Evolutionary conservation across 2,113 vertebrate species (phyloP).

Genomic region (Ageneiosus marmoratus): DNA sequence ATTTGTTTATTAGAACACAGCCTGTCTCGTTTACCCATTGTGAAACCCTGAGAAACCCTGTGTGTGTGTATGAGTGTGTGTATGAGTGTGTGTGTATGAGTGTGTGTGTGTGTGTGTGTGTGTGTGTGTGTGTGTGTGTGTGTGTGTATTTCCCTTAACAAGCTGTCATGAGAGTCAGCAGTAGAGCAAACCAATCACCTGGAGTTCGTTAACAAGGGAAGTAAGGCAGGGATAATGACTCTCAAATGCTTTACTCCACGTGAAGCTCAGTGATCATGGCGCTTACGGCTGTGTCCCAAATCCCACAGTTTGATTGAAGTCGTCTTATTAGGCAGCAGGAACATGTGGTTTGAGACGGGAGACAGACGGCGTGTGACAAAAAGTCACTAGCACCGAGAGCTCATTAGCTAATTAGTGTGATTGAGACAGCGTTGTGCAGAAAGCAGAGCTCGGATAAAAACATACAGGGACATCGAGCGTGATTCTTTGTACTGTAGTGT

Average conservation of each 20-base stretch:
- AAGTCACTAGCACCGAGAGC: slow-evolving; percentile 1
- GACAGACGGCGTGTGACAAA: slow-evolving; percentile 16
- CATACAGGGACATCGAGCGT: neutral
- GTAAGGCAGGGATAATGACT: slow-evolving; percentile 36
- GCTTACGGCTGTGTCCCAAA: slow-evolving; percentile 16
- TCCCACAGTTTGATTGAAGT: slow-evolving; percentile 5
- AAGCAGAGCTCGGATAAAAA: neutral
- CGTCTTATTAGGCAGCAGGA: slow-evolving; percentile 9
- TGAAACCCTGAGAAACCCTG: neutral
- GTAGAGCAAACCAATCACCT: slow-evolving; percentile 46
- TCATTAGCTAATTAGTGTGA: slow-evolving; percentile 24
- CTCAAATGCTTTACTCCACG: neutral
- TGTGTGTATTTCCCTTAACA: slow-evolving; percentile 39
- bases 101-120: slow-evolving; percentile 34
- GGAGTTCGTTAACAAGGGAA: slow-evolving; percentile 23
- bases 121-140: slow-evolving; percentile 30
- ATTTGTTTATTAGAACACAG: neutral
- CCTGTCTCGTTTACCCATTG: neutral
- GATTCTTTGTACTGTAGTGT: neutral
- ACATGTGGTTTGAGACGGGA: slow-evolving; percentile 3
- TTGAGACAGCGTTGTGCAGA: neutral
- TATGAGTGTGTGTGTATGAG: slow-evolving; percentile 29
- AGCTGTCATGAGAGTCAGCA: slow-evolving; percentile 40
- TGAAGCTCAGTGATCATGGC: neutral
- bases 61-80: slow-evolving; percentile 34